Conservation (phyloP, 1,140 invertebrate species). For the Lasioglossum baleicum region DNA sequence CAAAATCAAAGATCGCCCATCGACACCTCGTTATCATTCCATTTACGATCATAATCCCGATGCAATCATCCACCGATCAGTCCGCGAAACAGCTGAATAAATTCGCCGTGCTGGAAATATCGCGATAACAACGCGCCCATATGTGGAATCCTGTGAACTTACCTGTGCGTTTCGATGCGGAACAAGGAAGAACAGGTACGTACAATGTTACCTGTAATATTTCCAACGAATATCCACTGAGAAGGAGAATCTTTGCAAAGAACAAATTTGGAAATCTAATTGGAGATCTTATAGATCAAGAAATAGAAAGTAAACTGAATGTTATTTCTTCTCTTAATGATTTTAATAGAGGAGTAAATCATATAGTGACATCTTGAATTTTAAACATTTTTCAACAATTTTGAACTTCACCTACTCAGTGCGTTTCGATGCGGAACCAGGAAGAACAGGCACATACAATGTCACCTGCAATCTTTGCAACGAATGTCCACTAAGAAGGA, state of each 20-base stretch:
- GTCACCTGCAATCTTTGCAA: no score
- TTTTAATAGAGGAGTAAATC: no score
- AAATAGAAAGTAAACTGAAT: no score
- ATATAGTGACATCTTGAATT: no score
- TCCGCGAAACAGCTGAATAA: background rate
- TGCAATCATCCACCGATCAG: background rate
- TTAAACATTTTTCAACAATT: no score
- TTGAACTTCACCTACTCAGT: no score
- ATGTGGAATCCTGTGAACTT: background rate
- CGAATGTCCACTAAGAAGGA: no score
- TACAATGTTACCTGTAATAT: background rate
- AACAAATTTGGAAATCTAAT: no score
- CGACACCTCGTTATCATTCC: constrained; percentile 11
- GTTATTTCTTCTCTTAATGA: no score
- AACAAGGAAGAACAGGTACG: constrained; percentile 34
- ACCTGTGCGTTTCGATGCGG: background rate
- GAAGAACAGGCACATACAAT: no score
- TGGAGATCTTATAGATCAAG: no score
- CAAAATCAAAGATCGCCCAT: background rate
- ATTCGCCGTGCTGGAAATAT: background rate
- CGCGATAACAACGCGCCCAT: background rate
- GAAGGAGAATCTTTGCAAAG: constrained; percentile 12
- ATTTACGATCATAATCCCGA: background rate
- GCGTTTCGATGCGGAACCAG: no score
- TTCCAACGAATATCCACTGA: constrained; percentile 29